phyloP scores from a whole-genome alignment of 2,113 vertebrate species.

The Hippocampus mohnikei region DNA sequence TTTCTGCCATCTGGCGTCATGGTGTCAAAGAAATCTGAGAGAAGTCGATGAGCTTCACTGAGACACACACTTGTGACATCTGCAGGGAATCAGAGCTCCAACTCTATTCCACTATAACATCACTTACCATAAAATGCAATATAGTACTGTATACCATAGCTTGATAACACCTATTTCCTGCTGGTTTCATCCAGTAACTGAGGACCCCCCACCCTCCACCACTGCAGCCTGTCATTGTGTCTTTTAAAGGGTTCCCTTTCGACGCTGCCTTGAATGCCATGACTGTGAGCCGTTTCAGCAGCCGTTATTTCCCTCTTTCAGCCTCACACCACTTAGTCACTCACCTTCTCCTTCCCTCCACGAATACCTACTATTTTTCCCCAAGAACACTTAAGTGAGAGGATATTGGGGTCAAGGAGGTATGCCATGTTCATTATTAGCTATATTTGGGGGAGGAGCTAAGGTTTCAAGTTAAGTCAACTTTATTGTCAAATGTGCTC shows the following conservation, averaged over 20 bases:
- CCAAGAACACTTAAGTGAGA: not conserved
- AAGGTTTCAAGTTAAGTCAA: no score
- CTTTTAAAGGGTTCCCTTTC: constrained; percentile 25
- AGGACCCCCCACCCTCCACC: not conserved
- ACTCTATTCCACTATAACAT: not conserved
- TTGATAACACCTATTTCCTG: not conserved
- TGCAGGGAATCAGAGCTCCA: not conserved
- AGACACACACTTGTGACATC: no score
- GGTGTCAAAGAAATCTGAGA: no score
- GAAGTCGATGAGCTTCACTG: no score
- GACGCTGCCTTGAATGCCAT: constrained; percentile 18
- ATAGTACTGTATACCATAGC: no score
- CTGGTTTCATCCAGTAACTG: constrained; percentile 19
- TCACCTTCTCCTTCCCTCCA: constrained; percentile 6
- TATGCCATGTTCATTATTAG: no score
- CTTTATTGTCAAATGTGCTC: no score
- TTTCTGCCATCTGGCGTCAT: no score
- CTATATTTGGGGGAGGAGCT: no score
- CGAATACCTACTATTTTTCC: constrained; percentile 25
- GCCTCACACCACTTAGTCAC: constrained; percentile 16
- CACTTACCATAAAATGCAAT: no score
- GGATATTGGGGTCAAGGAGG: no score
- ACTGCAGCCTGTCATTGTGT: not conserved
- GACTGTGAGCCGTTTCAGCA: not conserved
- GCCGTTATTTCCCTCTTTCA: constrained; percentile 1